Percentiles rank a stretch among this genome's conserved stretches.
Conservation (phyloP, 2,888 invertebrate species). For the Scelioninae gen. 1 region DNA sequence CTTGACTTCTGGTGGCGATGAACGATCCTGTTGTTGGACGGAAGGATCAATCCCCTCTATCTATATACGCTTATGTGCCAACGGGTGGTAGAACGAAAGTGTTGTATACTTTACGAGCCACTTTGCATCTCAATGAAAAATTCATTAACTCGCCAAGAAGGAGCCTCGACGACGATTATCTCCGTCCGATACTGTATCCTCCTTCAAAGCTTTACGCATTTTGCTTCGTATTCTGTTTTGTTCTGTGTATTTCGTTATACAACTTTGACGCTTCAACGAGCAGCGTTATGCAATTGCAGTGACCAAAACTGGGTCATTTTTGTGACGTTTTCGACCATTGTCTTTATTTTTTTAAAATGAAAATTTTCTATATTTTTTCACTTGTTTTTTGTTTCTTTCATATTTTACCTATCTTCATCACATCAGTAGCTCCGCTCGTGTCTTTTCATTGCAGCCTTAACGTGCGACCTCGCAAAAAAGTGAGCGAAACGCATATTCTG, state of each 20-base stretch:
- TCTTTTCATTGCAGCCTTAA: conserved; percentile 51
- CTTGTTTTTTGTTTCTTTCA: neutral
- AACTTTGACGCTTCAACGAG: conserved; percentile 26
- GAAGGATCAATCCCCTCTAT: conserved; percentile 47
- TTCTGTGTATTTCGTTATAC: conserved; percentile 2
- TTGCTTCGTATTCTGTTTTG: neutral
- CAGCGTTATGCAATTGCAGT: conserved; percentile 32
- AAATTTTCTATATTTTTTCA: conserved; percentile 3
- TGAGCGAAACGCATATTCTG: conserved; percentile 50
- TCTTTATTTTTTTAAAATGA: neutral
- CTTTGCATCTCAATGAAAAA: conserved; percentile 81
- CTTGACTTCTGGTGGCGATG: conserved; percentile 57
- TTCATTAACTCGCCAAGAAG: conserved; percentile 75
- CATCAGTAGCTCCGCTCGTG: conserved; percentile 27
- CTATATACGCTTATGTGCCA: conserved; percentile 59
- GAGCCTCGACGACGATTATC: conserved; percentile 33
- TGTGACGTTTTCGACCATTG: conserved; percentile 4
- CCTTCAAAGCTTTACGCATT: conserved; percentile 18
- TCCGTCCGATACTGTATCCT: conserved; percentile 17
- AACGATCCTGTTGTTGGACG: conserved; percentile 46
- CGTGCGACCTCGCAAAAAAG: conserved; percentile 54
- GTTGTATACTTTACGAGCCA: conserved; percentile 79
- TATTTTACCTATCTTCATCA: neutral
- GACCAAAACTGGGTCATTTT: conserved; percentile 37
- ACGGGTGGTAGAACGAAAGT: conserved; percentile 77